These are phyloP conservation scores for Dorcus hopei DNA, from an alignment of 2,888 invertebrate genomes.

Conservation along the genomic window DNA sequence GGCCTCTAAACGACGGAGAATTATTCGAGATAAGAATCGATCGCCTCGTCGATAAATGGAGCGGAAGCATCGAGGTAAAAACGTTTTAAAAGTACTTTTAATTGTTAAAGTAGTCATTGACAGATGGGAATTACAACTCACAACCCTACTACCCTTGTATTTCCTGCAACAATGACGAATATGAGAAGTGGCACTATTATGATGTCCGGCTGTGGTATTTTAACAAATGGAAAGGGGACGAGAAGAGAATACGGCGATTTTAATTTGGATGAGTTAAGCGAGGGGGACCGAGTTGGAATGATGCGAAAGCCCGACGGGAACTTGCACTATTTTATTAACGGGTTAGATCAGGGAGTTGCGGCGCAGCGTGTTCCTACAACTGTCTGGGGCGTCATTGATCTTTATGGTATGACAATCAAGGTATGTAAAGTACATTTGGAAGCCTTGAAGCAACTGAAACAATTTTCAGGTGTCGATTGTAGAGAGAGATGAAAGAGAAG, in stretches of 20 bases:
- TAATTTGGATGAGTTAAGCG: slow-evolving; percentile 89
- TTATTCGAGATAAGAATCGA: slow-evolving; percentile 94
- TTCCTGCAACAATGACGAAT: slow-evolving; percentile 97
- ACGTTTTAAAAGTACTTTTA: neutral
- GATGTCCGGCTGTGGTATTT: slow-evolving; percentile 96
- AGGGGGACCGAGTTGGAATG: slow-evolving; percentile 91
- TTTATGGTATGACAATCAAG: slow-evolving; percentile 92
- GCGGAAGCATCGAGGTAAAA: slow-evolving; percentile 78
- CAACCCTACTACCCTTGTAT: slow-evolving; percentile 83
- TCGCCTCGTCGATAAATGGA: slow-evolving; percentile 92
- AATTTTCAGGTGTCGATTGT: slow-evolving; percentile 70
- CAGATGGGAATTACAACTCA: slow-evolving; percentile 91
- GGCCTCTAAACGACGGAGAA: slow-evolving; percentile 83
- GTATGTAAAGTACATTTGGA: slow-evolving; percentile 39
- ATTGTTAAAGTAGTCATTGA: slow-evolving; percentile 14
- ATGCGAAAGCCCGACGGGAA: slow-evolving; percentile 80
- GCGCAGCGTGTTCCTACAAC: slow-evolving; percentile 74
- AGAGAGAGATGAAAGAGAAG: slow-evolving; percentile 76
- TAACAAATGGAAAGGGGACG: slow-evolving; percentile 94
- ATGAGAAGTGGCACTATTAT: slow-evolving; percentile 89
- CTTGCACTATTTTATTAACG: slow-evolving; percentile 91
- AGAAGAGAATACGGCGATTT: slow-evolving; percentile 89
- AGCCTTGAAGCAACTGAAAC: neutral
- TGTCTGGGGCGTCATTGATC: slow-evolving; percentile 92
- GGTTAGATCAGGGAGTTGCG: slow-evolving; percentile 88